phyloP scores from a whole-genome alignment of 1,140 invertebrate species.

The Pantala flavescens region DNA sequence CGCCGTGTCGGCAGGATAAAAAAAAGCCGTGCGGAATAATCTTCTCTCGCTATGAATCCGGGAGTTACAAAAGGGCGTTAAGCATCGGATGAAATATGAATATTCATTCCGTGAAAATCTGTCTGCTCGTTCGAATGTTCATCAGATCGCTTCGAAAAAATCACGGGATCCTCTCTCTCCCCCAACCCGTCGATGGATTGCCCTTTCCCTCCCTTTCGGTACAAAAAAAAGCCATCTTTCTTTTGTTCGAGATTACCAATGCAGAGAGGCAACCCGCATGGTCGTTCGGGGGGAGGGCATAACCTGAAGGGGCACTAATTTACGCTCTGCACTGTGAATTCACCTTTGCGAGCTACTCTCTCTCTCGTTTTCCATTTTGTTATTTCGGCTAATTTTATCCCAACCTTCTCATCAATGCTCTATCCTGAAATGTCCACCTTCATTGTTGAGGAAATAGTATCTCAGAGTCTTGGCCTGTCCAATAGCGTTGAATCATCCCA shows the following conservation, averaged over 20 bases:
- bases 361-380: neutral
- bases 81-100: neutral
- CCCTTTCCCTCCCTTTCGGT: neutral
- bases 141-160: neutral
- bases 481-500: too few species aligned
- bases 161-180: neutral
- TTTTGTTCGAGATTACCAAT: conserved; percentile 7
- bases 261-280: neutral
- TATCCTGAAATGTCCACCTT: neutral
- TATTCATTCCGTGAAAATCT: neutral
- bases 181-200: neutral
- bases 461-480: too few species aligned
- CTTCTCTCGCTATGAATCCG: too few species aligned
- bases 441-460: too few species aligned
- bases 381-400: neutral
- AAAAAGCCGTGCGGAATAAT: too few species aligned
- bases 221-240: neutral
- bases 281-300: neutral
- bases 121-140: neutral
- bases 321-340: neutral
- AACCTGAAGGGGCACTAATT: conserved; percentile 3
- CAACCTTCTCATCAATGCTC: neutral
- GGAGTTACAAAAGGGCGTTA: too few species aligned
- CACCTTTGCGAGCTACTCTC: neutral
- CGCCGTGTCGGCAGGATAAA: too few species aligned